Percentiles rank a stretch among this genome's conserved stretches.
phyloP scores from a whole-genome alignment of 1,140 invertebrate genomes.

The Alviniconcha marisindica region DNA sequence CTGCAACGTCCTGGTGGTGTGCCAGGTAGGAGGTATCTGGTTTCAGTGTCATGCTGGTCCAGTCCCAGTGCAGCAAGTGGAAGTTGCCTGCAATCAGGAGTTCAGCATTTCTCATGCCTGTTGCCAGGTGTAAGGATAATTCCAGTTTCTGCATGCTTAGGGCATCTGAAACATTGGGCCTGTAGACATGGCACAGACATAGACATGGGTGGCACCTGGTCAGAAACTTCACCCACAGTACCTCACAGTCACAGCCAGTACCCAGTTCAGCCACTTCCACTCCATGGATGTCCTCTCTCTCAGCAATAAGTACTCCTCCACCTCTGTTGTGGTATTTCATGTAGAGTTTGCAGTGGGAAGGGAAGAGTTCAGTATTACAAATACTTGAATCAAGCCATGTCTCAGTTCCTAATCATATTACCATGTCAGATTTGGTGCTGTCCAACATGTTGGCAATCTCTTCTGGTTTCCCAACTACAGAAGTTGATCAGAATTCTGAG shows the following conservation, averaged over 20 bases:
- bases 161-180: not conserved
- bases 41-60: too few species aligned
- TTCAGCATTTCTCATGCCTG: too few species aligned
- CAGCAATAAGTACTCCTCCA: not conserved
- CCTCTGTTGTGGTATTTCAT: not conserved
- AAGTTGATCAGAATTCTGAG: not conserved
- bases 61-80: too few species aligned
- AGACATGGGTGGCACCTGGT: not conserved
- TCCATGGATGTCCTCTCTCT: not conserved
- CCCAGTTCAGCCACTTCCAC: not conserved
- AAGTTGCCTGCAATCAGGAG: too few species aligned
- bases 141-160: not conserved
- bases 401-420: not conserved
- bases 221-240: slow-evolving; percentile 1
- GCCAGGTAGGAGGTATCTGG: too few species aligned
- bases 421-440: not conserved
- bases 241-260: not conserved
- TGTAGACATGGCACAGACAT: not conserved
- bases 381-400: not conserved
- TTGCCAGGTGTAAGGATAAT: not conserved
- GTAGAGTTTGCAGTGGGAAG: not conserved
- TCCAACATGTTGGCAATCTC: not conserved
- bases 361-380: not conserved
- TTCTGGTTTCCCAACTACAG: not conserved
- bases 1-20: too few species aligned